Base-by-base conservation (phyloP, 2,113 vertebrate genomes). In the Phylloscopus trochilus region DNA sequence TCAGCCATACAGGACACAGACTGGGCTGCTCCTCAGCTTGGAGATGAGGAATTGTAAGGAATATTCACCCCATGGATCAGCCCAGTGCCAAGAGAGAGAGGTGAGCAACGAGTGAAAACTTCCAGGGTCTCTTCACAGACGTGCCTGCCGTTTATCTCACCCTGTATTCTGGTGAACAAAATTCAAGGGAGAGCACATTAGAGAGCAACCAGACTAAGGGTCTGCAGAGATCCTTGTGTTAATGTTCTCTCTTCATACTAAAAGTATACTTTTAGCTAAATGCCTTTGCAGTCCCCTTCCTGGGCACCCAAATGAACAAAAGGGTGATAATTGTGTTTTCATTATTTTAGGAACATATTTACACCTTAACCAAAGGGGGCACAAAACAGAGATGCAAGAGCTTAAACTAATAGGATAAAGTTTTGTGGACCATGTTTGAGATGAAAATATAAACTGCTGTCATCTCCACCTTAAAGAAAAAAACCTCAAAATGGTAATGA, bases 301-400 rank as follows among this genome's bases (percentile, higher is more conserved):
- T 87, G 93, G 86, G 56, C 87, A 95, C 53, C 23, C 72, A 96
- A 95, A 96, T 89, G 85, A 97, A 95, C 94, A 82, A 84, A 89
- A 88, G 87, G 51, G 33, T 79, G 95, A 90, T 97, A 97, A 97
- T 93, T 87, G 82, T 92, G 80, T 67, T 94, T 96, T 90, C 75
- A 96, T 97, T 96, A 96, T 97, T 97, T 97, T 95, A 94, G 90
- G 93, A 95, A 96, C 88, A 69, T 96, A 94, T 97, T 97, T 97
- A 93, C 91, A 95, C 91, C 73, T 88, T 93, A 97, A 96, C 55
- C 52, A 96, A 93, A 93, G 63, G 89, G 90, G 92, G 49, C 82
- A 82, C 56, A 87, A 96, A 39, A 80, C 41, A 72, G 24, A 93
- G 68, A 86, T 63, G 89, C 58, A 81, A 95, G 79, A 68, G 76